These are phyloP conservation scores for Cyclargus thomasi DNA, from an alignment of 1,140 invertebrate genomes.

Conservation along the genomic window DNA sequence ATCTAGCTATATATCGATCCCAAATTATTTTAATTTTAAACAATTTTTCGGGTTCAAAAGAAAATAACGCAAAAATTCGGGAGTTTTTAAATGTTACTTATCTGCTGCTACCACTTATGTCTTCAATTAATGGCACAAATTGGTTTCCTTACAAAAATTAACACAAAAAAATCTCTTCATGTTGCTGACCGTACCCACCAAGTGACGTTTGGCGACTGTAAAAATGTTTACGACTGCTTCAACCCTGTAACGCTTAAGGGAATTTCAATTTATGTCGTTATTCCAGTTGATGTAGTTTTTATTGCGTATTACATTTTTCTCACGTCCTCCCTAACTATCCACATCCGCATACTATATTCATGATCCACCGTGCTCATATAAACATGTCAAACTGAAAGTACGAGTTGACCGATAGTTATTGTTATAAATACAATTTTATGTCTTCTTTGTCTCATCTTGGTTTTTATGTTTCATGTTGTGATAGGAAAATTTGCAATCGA, in stretches of 20 bases:
- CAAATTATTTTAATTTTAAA: too few relatives aligned
- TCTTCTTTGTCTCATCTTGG: not conserved
- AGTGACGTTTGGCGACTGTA: conserved; percentile 21
- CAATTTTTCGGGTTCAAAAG: too few relatives aligned
- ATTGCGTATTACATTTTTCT: conserved; percentile 18
- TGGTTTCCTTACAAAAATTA: too few relatives aligned
- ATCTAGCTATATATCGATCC: too few relatives aligned
- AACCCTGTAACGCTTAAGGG: conserved; percentile 17
- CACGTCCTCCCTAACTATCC: not conserved
- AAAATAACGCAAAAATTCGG: too few relatives aligned
- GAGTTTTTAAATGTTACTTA: too few relatives aligned
- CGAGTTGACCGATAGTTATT: not conserved
- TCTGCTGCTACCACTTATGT: too few relatives aligned
- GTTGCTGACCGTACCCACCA: conserved; percentile 15
- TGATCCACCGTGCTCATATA: not conserved
- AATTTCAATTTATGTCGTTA: conserved; percentile 21
- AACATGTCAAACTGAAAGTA: not conserved
- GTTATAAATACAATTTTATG: not conserved
- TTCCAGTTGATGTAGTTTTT: conserved; percentile 19
- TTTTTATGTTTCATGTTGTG: too few relatives aligned
- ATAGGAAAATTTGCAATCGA: too few relatives aligned
- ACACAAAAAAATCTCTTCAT: not conserved
- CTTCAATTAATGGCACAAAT: too few relatives aligned
- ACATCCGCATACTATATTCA: not conserved
- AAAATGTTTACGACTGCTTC: conserved; percentile 26